Percentiles rank a stretch among this genome's conserved stretches.
Evolutionary conservation across 2,113 vertebrate species (phyloP).

Genomic region (Actinemys pallida): DNA sequence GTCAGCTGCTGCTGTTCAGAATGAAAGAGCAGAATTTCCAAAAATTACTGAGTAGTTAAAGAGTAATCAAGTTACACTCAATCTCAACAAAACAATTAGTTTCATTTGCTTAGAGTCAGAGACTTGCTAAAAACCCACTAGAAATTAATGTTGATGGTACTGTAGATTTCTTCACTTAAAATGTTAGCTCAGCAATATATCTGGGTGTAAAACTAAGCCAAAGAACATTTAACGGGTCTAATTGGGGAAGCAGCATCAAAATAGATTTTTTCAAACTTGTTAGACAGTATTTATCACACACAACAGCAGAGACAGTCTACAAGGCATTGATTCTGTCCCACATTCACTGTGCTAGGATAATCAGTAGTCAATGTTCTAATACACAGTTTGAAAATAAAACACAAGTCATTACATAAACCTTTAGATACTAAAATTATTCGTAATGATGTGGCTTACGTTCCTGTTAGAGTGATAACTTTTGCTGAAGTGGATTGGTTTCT

Average conservation of each 20-base stretch:
- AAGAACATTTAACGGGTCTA: slow-evolving; percentile 66
- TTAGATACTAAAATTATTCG: slow-evolving; percentile 59
- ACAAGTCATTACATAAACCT: slow-evolving; percentile 53
- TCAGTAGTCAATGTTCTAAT: slow-evolving; percentile 63
- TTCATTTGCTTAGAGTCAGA: slow-evolving; percentile 48
- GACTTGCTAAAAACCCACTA: slow-evolving; percentile 25
- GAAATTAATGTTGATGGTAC: slow-evolving; percentile 58
- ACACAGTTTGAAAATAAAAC: slow-evolving; percentile 73
- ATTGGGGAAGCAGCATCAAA: slow-evolving; percentile 73
- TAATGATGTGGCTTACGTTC: slow-evolving; percentile 54
- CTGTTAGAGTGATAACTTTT: slow-evolving; percentile 53
- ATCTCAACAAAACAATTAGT: slow-evolving; percentile 49
- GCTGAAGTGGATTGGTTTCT: slow-evolving; percentile 60
- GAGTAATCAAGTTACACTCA: slow-evolving; percentile 34
- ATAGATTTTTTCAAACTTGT: slow-evolving; percentile 76
- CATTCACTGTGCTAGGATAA: slow-evolving; percentile 60
- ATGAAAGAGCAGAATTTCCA: slow-evolving; percentile 17
- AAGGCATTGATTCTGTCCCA: slow-evolving; percentile 70
- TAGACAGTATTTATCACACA: slow-evolving; percentile 76
- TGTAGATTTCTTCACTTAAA: slow-evolving; percentile 33
- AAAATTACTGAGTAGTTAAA: slow-evolving; percentile 48
- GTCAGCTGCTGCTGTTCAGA: slow-evolving; percentile 46
- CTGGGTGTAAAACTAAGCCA: slow-evolving; percentile 57
- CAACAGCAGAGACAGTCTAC: slow-evolving; percentile 56
- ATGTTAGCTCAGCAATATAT: slow-evolving; percentile 49